Evolutionary conservation across 2,888 invertebrate genomes (phyloP), one percentile per base, ranked within the genome.

Genomic region (Ichneumoninae sp.): DNA sequence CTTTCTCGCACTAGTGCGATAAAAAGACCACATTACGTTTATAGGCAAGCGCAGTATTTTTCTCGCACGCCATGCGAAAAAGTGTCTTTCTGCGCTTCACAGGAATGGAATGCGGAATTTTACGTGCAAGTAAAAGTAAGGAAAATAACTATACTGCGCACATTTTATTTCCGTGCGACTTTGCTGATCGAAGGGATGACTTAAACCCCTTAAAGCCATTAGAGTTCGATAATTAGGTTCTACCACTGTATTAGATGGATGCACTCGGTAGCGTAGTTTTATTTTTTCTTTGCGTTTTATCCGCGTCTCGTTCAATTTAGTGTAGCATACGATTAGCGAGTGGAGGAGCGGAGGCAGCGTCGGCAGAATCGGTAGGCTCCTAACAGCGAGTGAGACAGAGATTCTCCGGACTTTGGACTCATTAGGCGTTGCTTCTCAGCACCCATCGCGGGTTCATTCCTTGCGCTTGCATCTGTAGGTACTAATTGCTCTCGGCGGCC

Each of bases 381-480:
- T 33, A 50, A 68, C 65, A 22, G 60, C 50, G 74, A 74, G 70
- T 54, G 77, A 52, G 80, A 78, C 47, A 52, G 47, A 69, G 80
- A 84, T 84, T 78, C 69, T 69, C 69, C 44, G 62, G 84, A 78
- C 77, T 84, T 80, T 71, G 72, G 81, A 85, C 90, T 91, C 91
- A 89, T 91, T 91, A 91, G 90, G 88, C 88, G 89, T 89, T 89
- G 88, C 87, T 88, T 88, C 88, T 87, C 84, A 70, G 78, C 89
- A 88, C 89, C 87, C 88, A 22, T 33, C 33, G 78, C 50, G 47
- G 36, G 50, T 69, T 77, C 57, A 72, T 84, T 74, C 77, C 88
- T 89, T 88, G 91, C 90, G 90, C 90, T 89, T 91, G 92, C 90
- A 90, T 90, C 89, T 89, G 91, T 91, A 92, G 89, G 89, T 93